Conservation (phyloP, 2,888 invertebrate genomes). For the Lycophotia porphyrea region DNA sequence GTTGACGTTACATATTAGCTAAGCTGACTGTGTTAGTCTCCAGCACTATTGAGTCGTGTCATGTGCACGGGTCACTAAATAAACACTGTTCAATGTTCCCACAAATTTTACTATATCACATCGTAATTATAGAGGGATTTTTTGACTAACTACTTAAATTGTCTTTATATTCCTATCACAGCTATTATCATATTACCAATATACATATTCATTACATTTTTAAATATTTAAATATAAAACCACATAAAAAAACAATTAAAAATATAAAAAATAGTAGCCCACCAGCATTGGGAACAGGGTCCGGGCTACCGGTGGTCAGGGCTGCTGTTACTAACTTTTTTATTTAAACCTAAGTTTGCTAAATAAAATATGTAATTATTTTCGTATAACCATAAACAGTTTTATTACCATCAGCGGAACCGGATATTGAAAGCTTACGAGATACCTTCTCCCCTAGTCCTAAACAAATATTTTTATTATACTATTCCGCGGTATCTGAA, state of each 20-base stretch:
- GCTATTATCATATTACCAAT: not conserved
- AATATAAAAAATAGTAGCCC: too few relatives aligned
- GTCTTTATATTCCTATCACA: not conserved
- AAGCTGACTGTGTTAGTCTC: slow-evolving; percentile 47
- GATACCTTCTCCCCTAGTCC: slow-evolving; percentile 33
- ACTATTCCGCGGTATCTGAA: slow-evolving; percentile 30
- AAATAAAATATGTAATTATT: slow-evolving; percentile 26
- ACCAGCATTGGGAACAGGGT: too few relatives aligned
- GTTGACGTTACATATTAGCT: slow-evolving; percentile 74
- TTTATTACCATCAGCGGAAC: slow-evolving; percentile 50
- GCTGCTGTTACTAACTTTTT: too few relatives aligned
- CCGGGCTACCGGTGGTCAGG: too few relatives aligned
- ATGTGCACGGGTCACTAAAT: slow-evolving; percentile 37
- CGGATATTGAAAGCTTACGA: slow-evolving; percentile 57
- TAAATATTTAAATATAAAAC: too few relatives aligned
- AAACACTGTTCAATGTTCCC: not conserved
- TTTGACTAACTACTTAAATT: not conserved
- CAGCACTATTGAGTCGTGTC: slow-evolving; percentile 54
- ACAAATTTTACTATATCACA: not conserved
- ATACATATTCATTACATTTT: too few relatives aligned
- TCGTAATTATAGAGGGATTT: not conserved
- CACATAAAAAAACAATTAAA: too few relatives aligned
- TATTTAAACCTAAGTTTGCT: not conserved
- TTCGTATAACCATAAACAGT: slow-evolving; percentile 29
- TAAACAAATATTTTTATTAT: slow-evolving; percentile 51